Conservation (phyloP, 2,888 invertebrate species). For the Yponomeuta cagnagella region DNA sequence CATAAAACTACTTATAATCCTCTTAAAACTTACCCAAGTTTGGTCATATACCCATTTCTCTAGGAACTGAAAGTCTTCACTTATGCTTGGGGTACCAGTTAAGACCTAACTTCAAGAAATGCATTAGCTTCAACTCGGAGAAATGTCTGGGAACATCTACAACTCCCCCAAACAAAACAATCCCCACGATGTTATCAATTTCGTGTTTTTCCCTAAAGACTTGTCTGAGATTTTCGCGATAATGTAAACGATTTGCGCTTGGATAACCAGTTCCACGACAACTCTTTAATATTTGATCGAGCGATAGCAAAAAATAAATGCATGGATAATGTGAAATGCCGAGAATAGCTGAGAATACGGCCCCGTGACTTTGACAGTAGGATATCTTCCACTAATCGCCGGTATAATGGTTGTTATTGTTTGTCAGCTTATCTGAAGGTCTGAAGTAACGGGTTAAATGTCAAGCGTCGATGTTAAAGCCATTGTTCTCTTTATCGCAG, state of each 20-base stretch:
- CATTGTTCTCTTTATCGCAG: slow-evolving; percentile 26
- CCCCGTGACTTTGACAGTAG: slow-evolving; percentile 5
- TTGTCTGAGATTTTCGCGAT: not conserved
- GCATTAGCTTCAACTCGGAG: not conserved
- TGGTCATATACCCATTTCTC: too few species aligned
- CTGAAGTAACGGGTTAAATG: slow-evolving; percentile 37
- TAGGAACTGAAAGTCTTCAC: too few species aligned
- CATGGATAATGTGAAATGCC: not conserved
- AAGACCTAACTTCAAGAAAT: not conserved
- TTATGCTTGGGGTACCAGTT: too few species aligned
- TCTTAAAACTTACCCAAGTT: too few species aligned
- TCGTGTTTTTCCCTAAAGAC: not conserved
- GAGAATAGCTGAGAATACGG: not conserved
- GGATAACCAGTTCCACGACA: not conserved
- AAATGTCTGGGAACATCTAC: not conserved
- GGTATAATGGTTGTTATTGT: not conserved
- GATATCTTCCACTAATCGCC: not conserved
- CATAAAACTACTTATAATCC: too few species aligned
- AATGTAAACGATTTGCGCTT: not conserved
- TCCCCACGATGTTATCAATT: not conserved
- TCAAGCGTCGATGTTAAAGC: slow-evolving; percentile 30
- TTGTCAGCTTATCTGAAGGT: slow-evolving; percentile 1
- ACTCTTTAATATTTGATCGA: slow-evolving; percentile 3
- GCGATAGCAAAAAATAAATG: not conserved
- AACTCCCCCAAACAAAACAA: not conserved